Conservation (phyloP, 2,797 vertebrate genomes). For the Numenius phaeopus region DNA sequence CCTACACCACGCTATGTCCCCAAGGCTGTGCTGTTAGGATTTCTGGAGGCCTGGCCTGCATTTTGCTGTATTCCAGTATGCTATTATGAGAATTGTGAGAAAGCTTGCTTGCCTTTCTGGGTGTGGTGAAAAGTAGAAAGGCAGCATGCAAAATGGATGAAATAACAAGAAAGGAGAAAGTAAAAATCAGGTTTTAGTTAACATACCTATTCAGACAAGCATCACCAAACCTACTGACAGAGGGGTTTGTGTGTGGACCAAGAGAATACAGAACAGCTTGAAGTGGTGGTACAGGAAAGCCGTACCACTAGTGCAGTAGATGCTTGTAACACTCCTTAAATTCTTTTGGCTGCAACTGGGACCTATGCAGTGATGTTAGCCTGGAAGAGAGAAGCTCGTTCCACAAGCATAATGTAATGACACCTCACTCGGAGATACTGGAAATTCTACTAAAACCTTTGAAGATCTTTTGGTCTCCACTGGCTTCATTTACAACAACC, state of each 20-base stretch:
- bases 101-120: background rate
- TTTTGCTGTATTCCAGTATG: background rate
- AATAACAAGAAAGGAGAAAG: background rate
- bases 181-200: background rate
- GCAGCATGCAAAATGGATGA: background rate
- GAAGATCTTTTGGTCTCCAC: background rate
- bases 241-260: background rate
- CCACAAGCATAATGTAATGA: background rate
- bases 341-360: background rate
- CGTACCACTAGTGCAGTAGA: too few species aligned
- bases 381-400: background rate
- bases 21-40: fast-evolving
- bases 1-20: fast-evolving
- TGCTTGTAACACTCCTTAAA: background rate
- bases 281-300: background rate
- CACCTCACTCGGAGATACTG: background rate
- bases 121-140: background rate
- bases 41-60: background rate
- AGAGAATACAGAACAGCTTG: background rate
- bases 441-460: background rate
- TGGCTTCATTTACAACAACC: background rate
- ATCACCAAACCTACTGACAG: background rate
- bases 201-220: background rate
- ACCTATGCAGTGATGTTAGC: background rate
- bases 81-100: background rate